phyloP scores from a whole-genome alignment of 2,797 vertebrate species.

The Linurgus olivaceus region DNA sequence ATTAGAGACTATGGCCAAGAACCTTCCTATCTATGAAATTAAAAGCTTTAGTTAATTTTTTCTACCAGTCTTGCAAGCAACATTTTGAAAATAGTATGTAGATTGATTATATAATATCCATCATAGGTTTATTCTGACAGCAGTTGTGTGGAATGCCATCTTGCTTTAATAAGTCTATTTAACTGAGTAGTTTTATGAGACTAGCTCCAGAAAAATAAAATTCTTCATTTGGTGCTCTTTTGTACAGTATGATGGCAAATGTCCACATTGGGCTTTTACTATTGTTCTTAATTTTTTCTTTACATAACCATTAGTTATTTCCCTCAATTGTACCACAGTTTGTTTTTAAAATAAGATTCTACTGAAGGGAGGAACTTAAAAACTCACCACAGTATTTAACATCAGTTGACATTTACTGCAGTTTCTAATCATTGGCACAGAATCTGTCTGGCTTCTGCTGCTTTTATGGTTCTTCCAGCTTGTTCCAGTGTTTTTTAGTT shows the following conservation, averaged over 20 bases:
- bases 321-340: slow-evolving; percentile 66
- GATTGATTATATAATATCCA: not conserved
- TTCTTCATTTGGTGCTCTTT: slow-evolving; percentile 8
- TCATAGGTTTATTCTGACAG: not conserved
- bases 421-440: slow-evolving; percentile 68
- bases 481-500: slow-evolving; percentile 50
- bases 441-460: slow-evolving; percentile 65
- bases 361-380: slow-evolving; percentile 59
- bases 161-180: slow-evolving; percentile 1
- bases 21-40: not conserved
- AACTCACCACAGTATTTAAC: slow-evolving; percentile 63
- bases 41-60: not conserved
- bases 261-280: slow-evolving; percentile 17
- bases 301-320: slow-evolving; percentile 67
- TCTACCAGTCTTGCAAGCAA: not conserved
- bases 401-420: slow-evolving; percentile 69
- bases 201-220: not conserved
- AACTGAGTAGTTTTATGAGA: not conserved
- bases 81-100: not conserved
- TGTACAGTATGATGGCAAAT: slow-evolving; percentile 22
- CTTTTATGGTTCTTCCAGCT: slow-evolving; percentile 62
- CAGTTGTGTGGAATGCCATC: not conserved
- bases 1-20: not conserved
- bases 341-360: slow-evolving; percentile 61
- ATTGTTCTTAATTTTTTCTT: slow-evolving; percentile 64